These are phyloP conservation scores for Strigamia transsilvanica DNA, from an alignment of 2,888 invertebrate species.

Conservation along the genomic window DNA sequence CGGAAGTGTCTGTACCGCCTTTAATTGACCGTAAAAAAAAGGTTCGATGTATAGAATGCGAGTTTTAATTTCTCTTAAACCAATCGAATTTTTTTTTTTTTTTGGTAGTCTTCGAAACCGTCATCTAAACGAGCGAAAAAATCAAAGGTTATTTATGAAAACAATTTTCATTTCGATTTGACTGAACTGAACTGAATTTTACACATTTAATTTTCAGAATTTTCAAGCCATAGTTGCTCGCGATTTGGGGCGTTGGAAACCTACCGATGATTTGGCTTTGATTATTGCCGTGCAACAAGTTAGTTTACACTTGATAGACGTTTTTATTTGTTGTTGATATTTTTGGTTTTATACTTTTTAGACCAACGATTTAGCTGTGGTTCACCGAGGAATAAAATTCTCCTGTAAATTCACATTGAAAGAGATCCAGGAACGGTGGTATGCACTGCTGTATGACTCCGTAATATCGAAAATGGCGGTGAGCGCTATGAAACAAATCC, in stretches of 20 bases:
- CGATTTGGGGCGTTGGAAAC: constrained; percentile 88
- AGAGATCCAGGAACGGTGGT: constrained; percentile 96
- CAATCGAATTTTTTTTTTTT: constrained; percentile 21
- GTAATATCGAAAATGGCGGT: constrained; percentile 86
- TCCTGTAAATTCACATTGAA: constrained; percentile 92
- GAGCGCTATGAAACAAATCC: constrained; percentile 90
- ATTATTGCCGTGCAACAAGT: constrained; percentile 93
- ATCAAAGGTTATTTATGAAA: constrained; percentile 56
- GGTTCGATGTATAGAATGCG: background rate
- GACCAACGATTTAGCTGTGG: constrained; percentile 71
- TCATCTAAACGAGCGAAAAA: constrained; percentile 58
- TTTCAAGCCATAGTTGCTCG: constrained; percentile 60
- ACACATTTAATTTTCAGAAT: constrained; percentile 52
- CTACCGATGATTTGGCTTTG: constrained; percentile 92
- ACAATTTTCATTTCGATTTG: background rate
- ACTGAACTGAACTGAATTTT: no score
- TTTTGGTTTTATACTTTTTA: constrained; percentile 61
- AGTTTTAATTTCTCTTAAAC: background rate
- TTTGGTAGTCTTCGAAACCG: constrained; percentile 56
- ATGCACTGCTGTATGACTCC: constrained; percentile 93
- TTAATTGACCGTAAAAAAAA: constrained; percentile 26
- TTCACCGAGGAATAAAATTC: constrained; percentile 93
- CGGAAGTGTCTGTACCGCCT: background rate
- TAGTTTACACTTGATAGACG: constrained; percentile 39
- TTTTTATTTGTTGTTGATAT: constrained; percentile 1